Base-by-base conservation (phyloP, 2,888 invertebrate genomes). In the Drosophila nr. perissopoda region DNA sequence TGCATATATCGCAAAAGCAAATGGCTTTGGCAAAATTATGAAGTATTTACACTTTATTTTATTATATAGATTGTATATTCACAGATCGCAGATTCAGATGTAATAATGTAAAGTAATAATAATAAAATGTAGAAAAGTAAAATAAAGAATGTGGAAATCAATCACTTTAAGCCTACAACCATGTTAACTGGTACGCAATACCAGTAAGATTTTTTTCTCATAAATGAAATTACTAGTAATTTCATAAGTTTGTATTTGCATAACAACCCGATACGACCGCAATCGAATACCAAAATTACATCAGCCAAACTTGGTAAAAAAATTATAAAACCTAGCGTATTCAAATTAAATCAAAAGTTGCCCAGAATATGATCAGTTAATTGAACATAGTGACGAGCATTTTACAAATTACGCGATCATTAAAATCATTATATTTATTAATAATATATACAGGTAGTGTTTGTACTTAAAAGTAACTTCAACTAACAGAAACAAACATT, bases 281-380 rank as follows among this genome's bases (percentile, higher is more conserved):
- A 81, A 81, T 80, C 67, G 33, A 53, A 29, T 25, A 36, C 27
- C 8, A 1, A 25, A 58, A 65, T 81, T 81, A 56, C 80, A 60
- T 81, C 80, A 81, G 73, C 66, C 65, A 36, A 61, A 27, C 31
- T 52, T 58, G 48, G 57, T 42, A 58, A 48, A 38, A 13, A 66
- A 49, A 49, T 31, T 31, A 31, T 29, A 40, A 25, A 45, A 18
- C 34, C 29, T 21, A 53, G 49, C 58, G 25, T 34, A 53, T 52
- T 58, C 16, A 68, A 56, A 56, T 61, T 33, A 59, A 69, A 40
- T 52, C 16, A 40, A 61, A 58, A 65, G 36, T 33, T n/a, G 18
- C 25, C 13, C 18, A 57, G 18, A 11, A 49, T 38, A 36, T 56
- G 45, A 34, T 31, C 27, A 33, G 16, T 56, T 56, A 38, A 25